Base-by-base conservation (phyloP, 2,888 invertebrate species). In the Serrognathus titanus region DNA sequence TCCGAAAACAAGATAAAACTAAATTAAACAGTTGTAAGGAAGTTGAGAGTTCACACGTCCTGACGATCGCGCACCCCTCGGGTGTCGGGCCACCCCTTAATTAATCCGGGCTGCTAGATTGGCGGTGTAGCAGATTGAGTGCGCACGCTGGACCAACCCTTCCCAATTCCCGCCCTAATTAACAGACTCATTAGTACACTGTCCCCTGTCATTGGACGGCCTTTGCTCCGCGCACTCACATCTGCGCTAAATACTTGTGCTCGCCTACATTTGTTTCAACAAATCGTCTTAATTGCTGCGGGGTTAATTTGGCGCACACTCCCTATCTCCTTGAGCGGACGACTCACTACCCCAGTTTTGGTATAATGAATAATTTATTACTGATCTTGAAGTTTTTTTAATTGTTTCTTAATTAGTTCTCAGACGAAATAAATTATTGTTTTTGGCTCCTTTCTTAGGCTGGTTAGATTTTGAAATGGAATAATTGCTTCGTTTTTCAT, bases 111-210 rank as follows among this genome's bases (percentile, higher is more conserved):
- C 65, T 55, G 69, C 69, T 73, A 74, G 73, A 74, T 73, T 74
- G 74, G 75, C 66, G 68, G 53, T 51, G 67, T 63, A 66, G 53
- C 43, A 57, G 50, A 41, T 49, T 53, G 81, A 81, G 81, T 60
- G 65, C 67, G 69, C 70, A 74, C 68, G 67, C 72, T 72, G 73
- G 72, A 72, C 73, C 75, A 74, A 74, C 75, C 75, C 75, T 75
- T 70, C 69, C 58, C 71, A 71, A 72, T 72, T 73, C 71, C 73
- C 73, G 75, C 74, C 73, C 70, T 72, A 75, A 75, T 75, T 75
- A 75, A 73, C 72, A 67, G 59, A 53, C 69, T 73, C 70, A 71
- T 71, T 72, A 72, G 67, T 65, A 65, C 64, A 62, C 56, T 49
- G 41, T 53, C 61, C 54, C 47, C 48, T 60, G 65, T 60, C 61